phyloP scores from a whole-genome alignment of 1,140 invertebrate genomes.

The Calosoma granatense region DNA sequence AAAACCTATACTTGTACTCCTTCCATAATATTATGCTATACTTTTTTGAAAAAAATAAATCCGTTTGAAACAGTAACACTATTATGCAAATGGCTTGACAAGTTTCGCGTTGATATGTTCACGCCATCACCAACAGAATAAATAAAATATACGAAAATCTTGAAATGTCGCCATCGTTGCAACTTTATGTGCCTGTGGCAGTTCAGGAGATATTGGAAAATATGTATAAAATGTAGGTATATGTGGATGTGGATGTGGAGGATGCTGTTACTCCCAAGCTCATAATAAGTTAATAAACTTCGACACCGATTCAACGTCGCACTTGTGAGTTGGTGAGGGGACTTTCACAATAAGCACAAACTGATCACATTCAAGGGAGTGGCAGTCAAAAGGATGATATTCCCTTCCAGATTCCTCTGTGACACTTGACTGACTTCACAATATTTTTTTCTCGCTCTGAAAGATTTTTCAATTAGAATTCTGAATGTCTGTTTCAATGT shows the following conservation, averaged over 20 bases:
- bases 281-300: not conserved
- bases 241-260: no score
- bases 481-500: not conserved
- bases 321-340: not conserved
- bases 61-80: no score
- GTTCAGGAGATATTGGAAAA: not conserved
- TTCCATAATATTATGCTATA: no score
- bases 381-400: not conserved
- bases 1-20: no score
- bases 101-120: no score
- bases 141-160: not conserved
- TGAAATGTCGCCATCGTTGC: not conserved
- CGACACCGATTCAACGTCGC: not conserved
- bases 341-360: not conserved
- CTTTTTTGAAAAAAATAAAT: no score
- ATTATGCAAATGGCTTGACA: no score
- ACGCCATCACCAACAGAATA: no score
- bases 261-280: not conserved
- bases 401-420: not conserved
- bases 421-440: not conserved
- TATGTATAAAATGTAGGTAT: not conserved
- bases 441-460: not conserved
- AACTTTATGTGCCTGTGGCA: not conserved
- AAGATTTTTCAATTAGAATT: constrained; percentile 6
- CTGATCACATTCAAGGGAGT: not conserved